These are phyloP conservation scores for Halichoerus grypus DNA, from an alignment of 2,113 vertebrate genomes.

Conservation along the genomic window DNA sequence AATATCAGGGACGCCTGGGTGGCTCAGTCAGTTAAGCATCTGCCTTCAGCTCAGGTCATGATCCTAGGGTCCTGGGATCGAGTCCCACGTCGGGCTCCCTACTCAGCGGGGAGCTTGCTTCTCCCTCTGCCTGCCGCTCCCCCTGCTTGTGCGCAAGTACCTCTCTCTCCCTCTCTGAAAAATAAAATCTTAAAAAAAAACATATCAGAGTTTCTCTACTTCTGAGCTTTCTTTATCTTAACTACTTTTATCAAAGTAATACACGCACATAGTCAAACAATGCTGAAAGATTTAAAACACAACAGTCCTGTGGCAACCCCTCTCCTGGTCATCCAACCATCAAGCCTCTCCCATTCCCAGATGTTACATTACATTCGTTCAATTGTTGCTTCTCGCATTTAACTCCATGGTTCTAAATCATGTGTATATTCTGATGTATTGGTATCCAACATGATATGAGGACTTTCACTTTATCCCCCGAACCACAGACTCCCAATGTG, in stretches of 20 bases:
- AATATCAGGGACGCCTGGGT: not conserved
- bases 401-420: not conserved
- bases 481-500: not conserved
- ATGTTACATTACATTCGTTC: not conserved
- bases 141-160: no score
- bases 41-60: no score
- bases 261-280: not conserved
- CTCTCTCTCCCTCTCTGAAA: no score
- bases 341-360: not conserved
- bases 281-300: not conserved
- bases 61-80: no score
- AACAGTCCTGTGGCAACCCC: not conserved
- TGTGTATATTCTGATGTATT: not conserved
- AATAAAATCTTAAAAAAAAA: not conserved
- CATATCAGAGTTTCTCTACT: not conserved
- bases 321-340: not conserved
- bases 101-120: no score
- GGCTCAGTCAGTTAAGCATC: no score
- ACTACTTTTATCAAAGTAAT: conserved; percentile 12
- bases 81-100: no score
- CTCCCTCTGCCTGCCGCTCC: no score
- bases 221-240: not conserved
- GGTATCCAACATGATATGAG: not conserved
- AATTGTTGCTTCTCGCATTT: not conserved
- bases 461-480: not conserved